Conservation (phyloP, 2,888 invertebrate species). For the Oithona nana region DNA sequence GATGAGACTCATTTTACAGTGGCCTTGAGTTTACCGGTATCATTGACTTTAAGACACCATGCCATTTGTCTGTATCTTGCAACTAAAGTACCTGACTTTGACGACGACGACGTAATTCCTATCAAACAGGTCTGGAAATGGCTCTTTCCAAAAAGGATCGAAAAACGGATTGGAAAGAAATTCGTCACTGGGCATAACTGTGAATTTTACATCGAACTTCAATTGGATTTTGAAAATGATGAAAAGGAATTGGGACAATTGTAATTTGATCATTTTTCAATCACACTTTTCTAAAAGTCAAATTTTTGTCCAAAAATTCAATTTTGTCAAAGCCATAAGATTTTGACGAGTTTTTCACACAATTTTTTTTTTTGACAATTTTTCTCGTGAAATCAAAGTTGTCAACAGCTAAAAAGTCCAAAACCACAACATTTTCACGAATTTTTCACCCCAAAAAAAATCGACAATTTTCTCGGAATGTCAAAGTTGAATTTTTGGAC, state of each 20-base stretch:
- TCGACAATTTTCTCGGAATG: too few relatives aligned
- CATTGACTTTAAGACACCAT: constrained; percentile 44
- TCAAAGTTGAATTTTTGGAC: too few relatives aligned
- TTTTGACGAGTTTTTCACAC: too few relatives aligned
- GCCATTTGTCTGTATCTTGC: constrained; percentile 40
- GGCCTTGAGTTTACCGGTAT: constrained; percentile 49
- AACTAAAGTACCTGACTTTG: background rate
- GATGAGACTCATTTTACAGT: constrained; percentile 45
- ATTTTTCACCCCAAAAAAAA: too few relatives aligned
- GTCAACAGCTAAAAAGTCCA: too few relatives aligned
- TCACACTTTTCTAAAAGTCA: too few relatives aligned
- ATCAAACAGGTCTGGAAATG: constrained; percentile 60
- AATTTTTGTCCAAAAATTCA: too few relatives aligned
- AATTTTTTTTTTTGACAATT: too few relatives aligned
- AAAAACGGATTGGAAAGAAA: constrained; percentile 34
- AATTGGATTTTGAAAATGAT: constrained; percentile 36
- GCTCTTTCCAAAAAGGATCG: constrained; percentile 41
- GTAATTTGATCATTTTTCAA: too few relatives aligned
- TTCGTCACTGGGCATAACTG: constrained; percentile 39
- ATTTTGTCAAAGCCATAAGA: too few relatives aligned
- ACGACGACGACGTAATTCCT: constrained; percentile 25
- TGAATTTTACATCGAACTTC: constrained; percentile 41
- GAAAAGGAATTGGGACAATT: constrained; percentile 38
- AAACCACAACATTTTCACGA: too few relatives aligned
- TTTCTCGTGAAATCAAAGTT: too few relatives aligned